phyloP scores from a whole-genome alignment of 2,797 vertebrate species.

The Vultur gryphus region DNA sequence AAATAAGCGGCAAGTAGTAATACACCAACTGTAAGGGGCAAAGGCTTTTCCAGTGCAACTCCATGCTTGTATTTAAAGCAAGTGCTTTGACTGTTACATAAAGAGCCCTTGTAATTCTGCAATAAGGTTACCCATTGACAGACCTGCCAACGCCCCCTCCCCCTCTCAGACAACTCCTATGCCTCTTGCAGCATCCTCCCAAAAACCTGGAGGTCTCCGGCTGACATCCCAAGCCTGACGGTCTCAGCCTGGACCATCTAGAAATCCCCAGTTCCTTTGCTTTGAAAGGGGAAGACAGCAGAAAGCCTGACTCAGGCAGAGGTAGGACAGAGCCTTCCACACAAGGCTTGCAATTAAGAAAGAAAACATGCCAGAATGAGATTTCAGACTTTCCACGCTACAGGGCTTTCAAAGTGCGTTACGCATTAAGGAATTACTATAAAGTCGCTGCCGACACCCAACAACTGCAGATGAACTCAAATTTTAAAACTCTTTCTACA shows the following conservation, averaged over 20 bases:
- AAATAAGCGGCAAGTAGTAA: slow-evolving; percentile 36
- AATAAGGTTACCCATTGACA: slow-evolving; percentile 44
- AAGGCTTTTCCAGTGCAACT: slow-evolving; percentile 16
- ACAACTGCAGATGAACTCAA: not conserved
- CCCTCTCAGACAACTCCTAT: not conserved
- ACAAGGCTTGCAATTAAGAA: slow-evolving; percentile 22
- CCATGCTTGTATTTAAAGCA: not conserved
- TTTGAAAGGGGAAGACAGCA: not conserved
- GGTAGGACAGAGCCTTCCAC: not conserved
- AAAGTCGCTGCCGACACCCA: not conserved
- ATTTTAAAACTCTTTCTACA: slow-evolving; percentile 13
- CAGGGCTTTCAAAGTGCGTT: not conserved
- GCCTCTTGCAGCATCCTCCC: not conserved
- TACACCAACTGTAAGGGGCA: not conserved
- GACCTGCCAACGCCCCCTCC: slow-evolving; percentile 17
- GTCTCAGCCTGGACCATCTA: not conserved
- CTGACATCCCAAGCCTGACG: not conserved
- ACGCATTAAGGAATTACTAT: slow-evolving; percentile 20
- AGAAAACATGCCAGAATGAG: slow-evolving; percentile 19
- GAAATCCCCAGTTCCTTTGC: not conserved
- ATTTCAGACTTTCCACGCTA: slow-evolving; percentile 55
- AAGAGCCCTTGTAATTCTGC: slow-evolving; percentile 50
- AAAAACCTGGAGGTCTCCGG: not conserved
- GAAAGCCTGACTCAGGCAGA: not conserved
- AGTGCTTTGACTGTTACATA: slow-evolving; percentile 59